A percentile compares a stretch with the other conserved stretches of the same genome.
phyloP scores from a whole-genome alignment of 1,140 invertebrate species.

The Meloidogyne exigua region DNA sequence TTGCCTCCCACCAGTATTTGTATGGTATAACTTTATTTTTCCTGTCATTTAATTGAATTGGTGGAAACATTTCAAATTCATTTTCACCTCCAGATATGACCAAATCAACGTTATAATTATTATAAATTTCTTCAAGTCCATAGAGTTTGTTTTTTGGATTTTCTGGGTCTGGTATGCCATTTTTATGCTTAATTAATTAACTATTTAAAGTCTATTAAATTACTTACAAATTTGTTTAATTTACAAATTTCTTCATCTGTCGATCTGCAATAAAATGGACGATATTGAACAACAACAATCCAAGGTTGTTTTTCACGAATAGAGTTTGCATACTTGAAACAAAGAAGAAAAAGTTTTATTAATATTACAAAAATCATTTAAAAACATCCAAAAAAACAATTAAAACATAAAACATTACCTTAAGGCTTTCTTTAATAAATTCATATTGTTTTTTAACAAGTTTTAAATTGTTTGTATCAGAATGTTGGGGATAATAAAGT shows the following conservation, averaged over 20 bases:
- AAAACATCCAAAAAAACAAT: too few relatives aligned
- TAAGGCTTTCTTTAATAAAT: constrained; percentile 8
- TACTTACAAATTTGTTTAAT: constrained; percentile 15
- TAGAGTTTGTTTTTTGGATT: constrained; percentile 9
- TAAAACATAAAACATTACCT: not conserved
- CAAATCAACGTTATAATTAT: constrained; percentile 13
- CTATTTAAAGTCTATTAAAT: not conserved
- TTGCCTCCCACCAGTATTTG: constrained; percentile 21
- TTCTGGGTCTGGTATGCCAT: not conserved
- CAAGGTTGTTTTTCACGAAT: not conserved
- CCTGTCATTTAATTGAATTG: constrained; percentile 7
- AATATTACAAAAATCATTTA: too few relatives aligned
- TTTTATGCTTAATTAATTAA: constrained; percentile 11
- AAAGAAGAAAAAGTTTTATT: not conserved
- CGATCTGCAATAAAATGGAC: constrained; percentile 17
- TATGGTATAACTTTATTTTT: constrained; percentile 11
- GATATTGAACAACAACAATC: constrained; percentile 12
- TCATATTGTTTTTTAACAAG: constrained; percentile 9
- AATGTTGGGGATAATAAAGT: not conserved
- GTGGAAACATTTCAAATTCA: constrained; percentile 19
- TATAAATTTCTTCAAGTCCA: constrained; percentile 23
- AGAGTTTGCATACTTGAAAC: constrained; percentile 3
- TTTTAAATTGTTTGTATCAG: not conserved
- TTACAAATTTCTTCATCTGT: not conserved
- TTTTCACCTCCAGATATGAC: constrained; percentile 16